Evolutionary conservation across 2,888 invertebrate species (phyloP).

Genomic region (Leptinotarsa haldemani): DNA sequence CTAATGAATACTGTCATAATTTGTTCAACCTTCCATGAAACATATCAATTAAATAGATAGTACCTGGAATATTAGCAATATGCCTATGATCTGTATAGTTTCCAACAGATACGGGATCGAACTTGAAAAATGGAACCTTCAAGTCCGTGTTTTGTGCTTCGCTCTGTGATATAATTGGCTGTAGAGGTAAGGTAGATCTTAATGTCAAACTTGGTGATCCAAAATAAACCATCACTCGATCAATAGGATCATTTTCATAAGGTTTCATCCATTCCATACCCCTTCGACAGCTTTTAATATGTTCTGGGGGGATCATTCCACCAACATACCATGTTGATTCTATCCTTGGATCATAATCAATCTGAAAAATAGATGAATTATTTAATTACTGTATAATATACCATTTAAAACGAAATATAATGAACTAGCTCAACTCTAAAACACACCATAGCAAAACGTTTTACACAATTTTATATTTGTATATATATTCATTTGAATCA

Average conservation of each 20-base stretch:
- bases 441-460: too few relatives aligned
- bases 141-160: slow-evolving; percentile 71
- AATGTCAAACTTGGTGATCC: slow-evolving; percentile 78
- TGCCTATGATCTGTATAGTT: slow-evolving; percentile 70
- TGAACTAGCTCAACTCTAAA: too few relatives aligned
- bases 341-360: slow-evolving; percentile 82
- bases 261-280: slow-evolving; percentile 63
- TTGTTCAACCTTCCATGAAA: too few relatives aligned
- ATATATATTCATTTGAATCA: too few relatives aligned
- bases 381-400: background rate
- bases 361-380: slow-evolving; percentile 63
- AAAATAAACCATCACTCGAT: slow-evolving; percentile 77
- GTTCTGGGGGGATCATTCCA: slow-evolving; percentile 73
- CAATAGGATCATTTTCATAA: slow-evolving; percentile 69
- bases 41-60: background rate
- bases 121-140: slow-evolving; percentile 70
- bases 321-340: slow-evolving; percentile 90
- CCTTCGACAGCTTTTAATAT: slow-evolving; percentile 62
- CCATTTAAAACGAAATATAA: too few relatives aligned
- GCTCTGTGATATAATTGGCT: slow-evolving; percentile 70
- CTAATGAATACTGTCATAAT: too few relatives aligned
- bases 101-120: slow-evolving; percentile 74
- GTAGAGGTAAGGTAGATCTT: slow-evolving; percentile 76
- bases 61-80: slow-evolving; percentile 82
- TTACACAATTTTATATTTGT: too few relatives aligned